These are phyloP conservation scores for Notamacropus eugenii DNA, from an alignment of 2,797 vertebrate genomes.

Conservation along the genomic window DNA sequence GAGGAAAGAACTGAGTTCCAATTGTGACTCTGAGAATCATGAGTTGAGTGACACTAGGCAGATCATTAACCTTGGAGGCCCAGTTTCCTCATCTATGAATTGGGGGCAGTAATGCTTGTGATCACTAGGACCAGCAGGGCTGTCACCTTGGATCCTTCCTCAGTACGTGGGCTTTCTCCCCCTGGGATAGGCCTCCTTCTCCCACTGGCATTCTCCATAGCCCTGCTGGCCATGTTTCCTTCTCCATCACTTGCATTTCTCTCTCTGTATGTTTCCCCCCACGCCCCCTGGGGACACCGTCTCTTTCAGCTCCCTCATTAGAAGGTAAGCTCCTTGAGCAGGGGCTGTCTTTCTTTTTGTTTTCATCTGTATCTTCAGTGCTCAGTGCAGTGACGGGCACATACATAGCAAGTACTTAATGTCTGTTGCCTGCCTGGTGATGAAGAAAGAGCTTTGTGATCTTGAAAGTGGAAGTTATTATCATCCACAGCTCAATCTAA, in stretches of 20 bases:
- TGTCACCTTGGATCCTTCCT: neutral
- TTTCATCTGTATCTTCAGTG: too few relatives aligned
- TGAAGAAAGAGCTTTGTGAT: neutral
- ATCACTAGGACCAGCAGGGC: neutral
- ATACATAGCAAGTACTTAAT: neutral
- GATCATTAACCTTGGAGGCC: neutral
- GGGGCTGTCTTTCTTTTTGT: neutral
- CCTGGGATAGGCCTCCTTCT: neutral
- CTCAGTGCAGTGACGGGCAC: neutral
- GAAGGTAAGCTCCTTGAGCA: neutral
- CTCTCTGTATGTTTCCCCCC: neutral
- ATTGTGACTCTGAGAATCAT: neutral
- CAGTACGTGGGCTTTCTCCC: too few relatives aligned
- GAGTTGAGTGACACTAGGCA: neutral
- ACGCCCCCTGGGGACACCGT: neutral
- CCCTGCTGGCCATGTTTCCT: neutral
- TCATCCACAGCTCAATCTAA: neutral
- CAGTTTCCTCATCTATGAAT: neutral
- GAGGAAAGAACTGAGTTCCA: neutral
- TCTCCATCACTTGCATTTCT: too few relatives aligned
- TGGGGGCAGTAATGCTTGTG: too few relatives aligned
- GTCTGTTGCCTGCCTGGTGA: too few relatives aligned
- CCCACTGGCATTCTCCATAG: neutral
- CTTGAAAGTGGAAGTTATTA: neutral
- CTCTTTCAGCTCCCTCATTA: neutral